Base-by-base conservation (phyloP, 2,113 vertebrate species). In the Centropus bengalensis region DNA sequence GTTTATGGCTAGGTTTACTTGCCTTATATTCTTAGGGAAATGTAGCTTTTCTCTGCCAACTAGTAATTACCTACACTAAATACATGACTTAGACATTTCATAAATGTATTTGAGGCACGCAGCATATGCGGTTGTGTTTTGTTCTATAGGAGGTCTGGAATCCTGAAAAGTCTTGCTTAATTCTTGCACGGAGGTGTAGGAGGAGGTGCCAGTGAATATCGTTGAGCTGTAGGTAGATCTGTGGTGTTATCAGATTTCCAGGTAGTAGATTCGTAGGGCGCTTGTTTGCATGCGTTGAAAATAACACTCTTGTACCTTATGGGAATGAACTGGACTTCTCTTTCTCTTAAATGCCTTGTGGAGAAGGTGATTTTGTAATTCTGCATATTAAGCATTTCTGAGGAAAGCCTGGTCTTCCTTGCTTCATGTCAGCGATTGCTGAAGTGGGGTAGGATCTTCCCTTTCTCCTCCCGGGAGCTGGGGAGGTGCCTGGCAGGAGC, bases 231-330 rank as follows among this genome's bases (percentile, higher is more conserved):
- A 56, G 68, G 73, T 81, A 63, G 64, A 10, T 62, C 28, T 52
- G 14, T 47, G 47, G 1, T 12, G 33, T 91, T 91, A 89, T 70
- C 89, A 87, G 86, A 91, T 94, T 87, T 80, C 89, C 91, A 91
- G 70, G 81, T 32, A 91, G 27, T 5, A 62, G 78, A 86, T 80
- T 80, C 32, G 6, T 59, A 14, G 42, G 85, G 49, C 73, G n/a
- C n/a, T 68, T n/a, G 17, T 92, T 94, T 94, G 87, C 87, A 42
- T 85, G 49, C 73, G 47, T 78, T 86, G 56, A 52, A 88, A 71
- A 81, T 24, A 51, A 51, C 0, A 2, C 44, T 47, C 40, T 36
- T 68, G 30, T 44, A 64, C 40, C 33, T 62, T 62, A 11, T 83
- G 88, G 68, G 66, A 91, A 45, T 73, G 44, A 82, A 45, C 13